Base-by-base conservation (phyloP, 2,113 vertebrate genomes). In the Heterotis niloticus region DNA sequence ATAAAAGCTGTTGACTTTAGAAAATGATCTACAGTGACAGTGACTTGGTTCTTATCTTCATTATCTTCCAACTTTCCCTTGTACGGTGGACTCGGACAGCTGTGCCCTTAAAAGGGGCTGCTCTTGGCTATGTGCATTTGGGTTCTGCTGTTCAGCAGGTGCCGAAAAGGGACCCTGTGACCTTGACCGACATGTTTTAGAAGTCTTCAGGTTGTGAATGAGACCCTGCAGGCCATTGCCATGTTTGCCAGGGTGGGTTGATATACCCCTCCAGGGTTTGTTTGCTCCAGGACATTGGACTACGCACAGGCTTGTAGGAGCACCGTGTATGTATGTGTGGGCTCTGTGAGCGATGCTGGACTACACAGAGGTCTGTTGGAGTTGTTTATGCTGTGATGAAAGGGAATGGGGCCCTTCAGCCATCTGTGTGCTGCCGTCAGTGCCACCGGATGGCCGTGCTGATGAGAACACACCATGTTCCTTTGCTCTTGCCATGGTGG, bases 21-120 rank as follows among this genome's bases (percentile, higher is more conserved):
- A 89, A 87, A 88, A 91, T 88, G 85, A 91, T 90, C 82, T 72
- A 28, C 81, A 88, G 82, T 86, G 88, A 89, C 90, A 88, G 87
- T 82, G 86, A 79, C 86, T 86, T 89, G 87, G 86, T 88, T 89
- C 79, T 80, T 62, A 57, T 78, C 52, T 68, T 65, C 17, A 23
- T 12, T 44, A 18, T n/a, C 34, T 14, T 62, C 26, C 56, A 54
- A 24, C n/a, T 52, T 56, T 56, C n/a, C 24, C 64, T 77, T 28
- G 17, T n/a, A 29, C 18, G 3, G 70, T 14, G 24, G 51, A 72
- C 44, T 56, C 12, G 26, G 16, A 23, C 52, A 26, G 52, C 44
- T 73, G 14, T 71, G 69, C 29, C 34, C 34, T 34, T 71, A 10
- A 52, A 71, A 71, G 69, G 68, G 65, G 54, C 54, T 56, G 54